phyloP scores from a whole-genome alignment of 1,140 invertebrate species.

The Bicyclus anynana region DNA sequence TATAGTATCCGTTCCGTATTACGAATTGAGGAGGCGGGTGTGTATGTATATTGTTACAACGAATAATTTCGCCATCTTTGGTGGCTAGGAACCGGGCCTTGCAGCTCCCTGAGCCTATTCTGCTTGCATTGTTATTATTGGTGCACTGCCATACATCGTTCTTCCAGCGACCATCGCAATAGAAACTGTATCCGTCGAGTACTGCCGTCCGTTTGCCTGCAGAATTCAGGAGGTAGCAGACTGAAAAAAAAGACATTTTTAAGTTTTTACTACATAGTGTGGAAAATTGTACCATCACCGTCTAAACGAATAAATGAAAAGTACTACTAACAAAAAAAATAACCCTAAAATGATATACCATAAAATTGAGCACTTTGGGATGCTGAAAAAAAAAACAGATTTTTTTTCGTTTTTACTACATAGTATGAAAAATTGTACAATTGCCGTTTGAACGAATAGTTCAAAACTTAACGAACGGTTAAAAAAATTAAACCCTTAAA shows the following conservation, averaged over 20 bases:
- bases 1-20: conserved; percentile 17
- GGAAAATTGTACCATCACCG: too few relatives aligned
- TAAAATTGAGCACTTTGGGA: too few relatives aligned
- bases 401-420: too few relatives aligned
- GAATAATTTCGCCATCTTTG: background rate
- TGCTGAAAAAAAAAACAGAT: too few relatives aligned
- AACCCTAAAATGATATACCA: too few relatives aligned
- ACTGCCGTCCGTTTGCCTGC: conserved; percentile 10
- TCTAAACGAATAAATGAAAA: too few relatives aligned
- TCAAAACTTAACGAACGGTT: too few relatives aligned
- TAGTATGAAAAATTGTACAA: too few relatives aligned
- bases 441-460: too few relatives aligned
- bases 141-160: background rate
- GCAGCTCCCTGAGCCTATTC: background rate
- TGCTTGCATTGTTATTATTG: background rate
- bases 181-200: conserved; percentile 16
- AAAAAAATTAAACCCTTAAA: too few relatives aligned
- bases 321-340: too few relatives aligned
- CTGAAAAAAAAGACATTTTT: conserved; percentile 13
- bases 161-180: conserved; percentile 7
- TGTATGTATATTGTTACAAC: conserved; percentile 16
- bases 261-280: too few relatives aligned
- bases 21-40: conserved; percentile 30
- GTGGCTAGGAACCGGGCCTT: conserved; percentile 6
- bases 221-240: conserved; percentile 8